Evolutionary conservation across 2,888 invertebrate species (phyloP).

Genomic region (Sarcophaga variegata): DNA sequence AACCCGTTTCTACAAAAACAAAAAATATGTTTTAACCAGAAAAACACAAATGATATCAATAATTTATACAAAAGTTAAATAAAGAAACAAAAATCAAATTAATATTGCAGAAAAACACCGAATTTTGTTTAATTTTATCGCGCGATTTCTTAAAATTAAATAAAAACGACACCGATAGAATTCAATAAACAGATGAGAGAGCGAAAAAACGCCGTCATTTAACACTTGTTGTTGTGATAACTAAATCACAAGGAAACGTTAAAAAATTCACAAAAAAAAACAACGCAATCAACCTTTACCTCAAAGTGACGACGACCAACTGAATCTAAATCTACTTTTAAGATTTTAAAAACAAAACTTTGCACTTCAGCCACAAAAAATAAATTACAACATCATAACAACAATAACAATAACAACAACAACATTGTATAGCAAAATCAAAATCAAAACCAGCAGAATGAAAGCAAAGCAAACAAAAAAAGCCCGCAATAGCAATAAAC

Average conservation of each 20-base stretch:
- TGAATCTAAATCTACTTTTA: conserved; percentile 53
- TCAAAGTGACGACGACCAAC: conserved; percentile 65
- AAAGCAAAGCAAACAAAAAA: conserved; percentile 17
- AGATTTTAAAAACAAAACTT: conserved; percentile 70
- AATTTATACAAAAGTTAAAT: not conserved
- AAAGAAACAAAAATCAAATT: conserved; percentile 22
- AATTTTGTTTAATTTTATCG: conserved; percentile 57
- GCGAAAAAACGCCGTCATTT: conserved; percentile 21
- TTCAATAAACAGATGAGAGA: not conserved
- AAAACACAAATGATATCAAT: not conserved
- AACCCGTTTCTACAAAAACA: conserved; percentile 43
- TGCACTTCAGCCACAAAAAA: conserved; percentile 56
- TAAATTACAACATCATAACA: conserved; percentile 53
- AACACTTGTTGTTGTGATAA: conserved; percentile 12
- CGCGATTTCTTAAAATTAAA: conserved; percentile 44
- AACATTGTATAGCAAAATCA: conserved; percentile 7
- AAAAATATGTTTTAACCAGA: conserved; percentile 16
- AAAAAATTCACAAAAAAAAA: conserved; percentile 9
- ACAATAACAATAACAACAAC: conserved; percentile 16
- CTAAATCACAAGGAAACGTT: not conserved
- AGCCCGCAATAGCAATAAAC: conserved; percentile 50
- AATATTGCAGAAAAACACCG: conserved; percentile 54
- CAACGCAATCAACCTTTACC: conserved; percentile 55
- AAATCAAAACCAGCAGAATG: conserved; percentile 27
- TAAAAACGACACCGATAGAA: not conserved